Evolutionary conservation across 2,113 vertebrate species (phyloP), one percentile per base, ranked within the genome.

Genomic region (Asarcornis scutulata): DNA sequence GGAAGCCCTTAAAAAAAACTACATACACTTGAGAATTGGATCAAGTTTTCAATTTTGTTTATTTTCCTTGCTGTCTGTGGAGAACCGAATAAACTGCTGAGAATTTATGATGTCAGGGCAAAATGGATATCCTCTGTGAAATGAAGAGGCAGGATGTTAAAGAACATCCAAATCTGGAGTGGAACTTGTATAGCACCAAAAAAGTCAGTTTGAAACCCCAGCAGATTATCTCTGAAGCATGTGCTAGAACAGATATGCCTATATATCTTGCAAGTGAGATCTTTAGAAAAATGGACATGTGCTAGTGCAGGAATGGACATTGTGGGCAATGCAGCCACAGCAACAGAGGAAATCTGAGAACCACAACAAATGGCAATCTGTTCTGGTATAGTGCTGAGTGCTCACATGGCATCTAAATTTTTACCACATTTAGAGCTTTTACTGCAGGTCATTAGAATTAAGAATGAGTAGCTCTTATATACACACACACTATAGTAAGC

Each of bases 31-130:
- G 63, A 91, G 40, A 91, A 80, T 13, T 78, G 21, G 82, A 83
- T 81, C 6, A 81, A 64, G 44, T 50, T 78, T 56, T 80, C 53
- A 58, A 46, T 44, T 63, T 87, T 64, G 4, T 84, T 17, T 83
- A 1, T 78, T 87, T 73, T 76, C 27, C 27, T 85, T 62, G 20
- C 46, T 68, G 72, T 86, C 88, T 86, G 31, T 60, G 40, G 67
- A 86, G 44, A 84, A 72, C 32, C 72, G 68, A 75, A 89, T 72
- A 69, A 96, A 95, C 64, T 84, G 25, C 25, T 74, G 68, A 95
- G 88, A 92, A 84, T 81, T 72, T 81, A 81, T 55, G 64, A 58
- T 36, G 73, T 64, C 32, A 66, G 32, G 59, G 62, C 69, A 84
- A 81, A 88, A 76, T 58, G 22, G 32, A 46, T 72, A 56, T 80